Conservation (phyloP, 2,113 vertebrate species). For the Sisor rabdophorus region DNA sequence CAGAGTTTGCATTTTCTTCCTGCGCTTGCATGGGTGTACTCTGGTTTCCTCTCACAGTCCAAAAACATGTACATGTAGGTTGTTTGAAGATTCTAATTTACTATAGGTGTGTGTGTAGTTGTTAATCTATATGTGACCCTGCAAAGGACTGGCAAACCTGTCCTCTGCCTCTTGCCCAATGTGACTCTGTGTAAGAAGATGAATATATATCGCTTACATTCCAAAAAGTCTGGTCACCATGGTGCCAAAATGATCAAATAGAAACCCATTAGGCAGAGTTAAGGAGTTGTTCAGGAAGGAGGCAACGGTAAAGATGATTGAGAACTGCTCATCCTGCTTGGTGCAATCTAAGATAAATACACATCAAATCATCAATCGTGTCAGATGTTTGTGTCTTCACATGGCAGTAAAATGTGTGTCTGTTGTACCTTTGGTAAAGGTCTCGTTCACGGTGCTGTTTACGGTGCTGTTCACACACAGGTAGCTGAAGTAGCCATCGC, state of each 20-base stretch:
- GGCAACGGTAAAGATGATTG: constrained; percentile 84
- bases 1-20: too few species aligned
- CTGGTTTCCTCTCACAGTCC: too few species aligned
- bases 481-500: constrained; percentile 73
- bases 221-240: constrained; percentile 72
- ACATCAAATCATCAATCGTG: background rate
- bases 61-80: too few species aligned
- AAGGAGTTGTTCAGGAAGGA: constrained; percentile 90
- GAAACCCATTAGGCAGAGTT: constrained; percentile 76
- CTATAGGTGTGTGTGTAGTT: too few species aligned
- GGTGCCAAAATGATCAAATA: constrained; percentile 86
- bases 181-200: too few species aligned
- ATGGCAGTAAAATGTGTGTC: background rate
- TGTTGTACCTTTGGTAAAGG: constrained; percentile 57
- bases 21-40: too few species aligned
- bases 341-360: constrained; percentile 69
- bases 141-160: too few species aligned
- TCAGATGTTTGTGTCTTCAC: background rate
- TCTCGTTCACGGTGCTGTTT: constrained; percentile 61
- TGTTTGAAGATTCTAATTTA: too few species aligned
- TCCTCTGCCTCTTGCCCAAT: too few species aligned
- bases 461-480: constrained; percentile 60
- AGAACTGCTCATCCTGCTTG: constrained; percentile 79
- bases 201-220: constrained; percentile 72
- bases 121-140: too few species aligned